phyloP scores from a whole-genome alignment of 2,113 vertebrate genomes.

The Lonchura striata region DNA sequence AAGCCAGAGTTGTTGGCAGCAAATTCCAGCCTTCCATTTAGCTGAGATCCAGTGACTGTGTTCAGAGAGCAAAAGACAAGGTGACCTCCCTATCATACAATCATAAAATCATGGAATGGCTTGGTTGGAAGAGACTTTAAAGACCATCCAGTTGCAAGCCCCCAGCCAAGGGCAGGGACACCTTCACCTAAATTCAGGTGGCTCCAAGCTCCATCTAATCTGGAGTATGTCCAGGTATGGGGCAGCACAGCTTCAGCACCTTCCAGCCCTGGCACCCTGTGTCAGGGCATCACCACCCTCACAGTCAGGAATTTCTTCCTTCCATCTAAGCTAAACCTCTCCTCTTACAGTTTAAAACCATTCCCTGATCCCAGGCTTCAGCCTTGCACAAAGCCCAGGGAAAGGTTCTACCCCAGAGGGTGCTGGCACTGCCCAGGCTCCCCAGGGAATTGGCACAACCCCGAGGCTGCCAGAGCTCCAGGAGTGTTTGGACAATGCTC shows the following conservation, averaged over 20 bases:
- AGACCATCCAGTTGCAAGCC: not conserved
- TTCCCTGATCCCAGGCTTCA: not conserved
- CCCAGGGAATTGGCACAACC: not conserved
- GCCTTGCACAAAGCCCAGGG: not conserved
- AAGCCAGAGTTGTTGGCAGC: not conserved
- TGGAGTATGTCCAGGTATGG: not conserved
- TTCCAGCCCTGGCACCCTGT: not conserved
- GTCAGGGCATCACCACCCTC: not conserved
- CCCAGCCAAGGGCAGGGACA: not conserved
- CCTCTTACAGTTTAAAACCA: not conserved
- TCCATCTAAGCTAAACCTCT: not conserved
- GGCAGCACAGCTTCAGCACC: not conserved
- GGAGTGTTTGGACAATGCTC: fast-evolving
- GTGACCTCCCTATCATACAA: not conserved
- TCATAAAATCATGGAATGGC: not conserved
- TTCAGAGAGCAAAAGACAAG: not conserved
- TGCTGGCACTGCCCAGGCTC: not conserved
- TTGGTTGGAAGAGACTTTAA: not conserved
- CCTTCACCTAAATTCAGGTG: not conserved
- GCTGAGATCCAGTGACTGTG: fast-evolving
- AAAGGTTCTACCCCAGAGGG: not conserved
- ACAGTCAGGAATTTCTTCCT: not conserved
- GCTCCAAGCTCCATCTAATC: not conserved
- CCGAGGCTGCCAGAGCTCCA: not conserved
- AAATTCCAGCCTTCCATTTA: not conserved